Evolutionary conservation across 2,113 vertebrate genomes (phyloP).

Genomic region (Amazona vittata): DNA sequence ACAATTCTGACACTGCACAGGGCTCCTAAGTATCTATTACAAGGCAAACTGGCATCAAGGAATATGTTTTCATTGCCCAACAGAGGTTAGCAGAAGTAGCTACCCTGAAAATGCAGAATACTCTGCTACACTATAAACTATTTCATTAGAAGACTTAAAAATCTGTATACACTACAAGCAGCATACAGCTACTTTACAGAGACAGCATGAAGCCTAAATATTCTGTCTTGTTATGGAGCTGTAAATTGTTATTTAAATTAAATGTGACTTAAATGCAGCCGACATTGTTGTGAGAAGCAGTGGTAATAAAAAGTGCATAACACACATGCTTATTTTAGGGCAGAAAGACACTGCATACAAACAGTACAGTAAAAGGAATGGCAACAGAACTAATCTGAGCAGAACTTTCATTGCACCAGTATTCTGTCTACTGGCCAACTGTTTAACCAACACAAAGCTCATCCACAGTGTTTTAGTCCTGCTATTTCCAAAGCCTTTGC

Average conservation of each 20-base stretch:
- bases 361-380: neutral
- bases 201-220: neutral
- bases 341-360: neutral
- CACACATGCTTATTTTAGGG: neutral
- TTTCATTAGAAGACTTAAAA: neutral
- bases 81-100: neutral
- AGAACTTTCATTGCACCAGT: neutral
- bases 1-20: neutral
- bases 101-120: neutral
- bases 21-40: rapidly evolving
- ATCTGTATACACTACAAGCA: neutral
- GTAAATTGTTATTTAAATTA: neutral
- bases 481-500: neutral
- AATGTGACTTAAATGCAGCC: neutral
- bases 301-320: neutral
- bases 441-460: neutral
- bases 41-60: neutral
- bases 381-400: neutral
- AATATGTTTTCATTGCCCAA: neutral
- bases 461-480: neutral
- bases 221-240: neutral
- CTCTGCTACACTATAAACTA: neutral
- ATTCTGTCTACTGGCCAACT: neutral
- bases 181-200: neutral
- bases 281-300: neutral